A percentile compares a stretch with the other conserved stretches of the same genome.
These are phyloP conservation scores for Drosophila fungiperda DNA, from an alignment of 2,888 invertebrate genomes.

Conservation along the genomic window DNA sequence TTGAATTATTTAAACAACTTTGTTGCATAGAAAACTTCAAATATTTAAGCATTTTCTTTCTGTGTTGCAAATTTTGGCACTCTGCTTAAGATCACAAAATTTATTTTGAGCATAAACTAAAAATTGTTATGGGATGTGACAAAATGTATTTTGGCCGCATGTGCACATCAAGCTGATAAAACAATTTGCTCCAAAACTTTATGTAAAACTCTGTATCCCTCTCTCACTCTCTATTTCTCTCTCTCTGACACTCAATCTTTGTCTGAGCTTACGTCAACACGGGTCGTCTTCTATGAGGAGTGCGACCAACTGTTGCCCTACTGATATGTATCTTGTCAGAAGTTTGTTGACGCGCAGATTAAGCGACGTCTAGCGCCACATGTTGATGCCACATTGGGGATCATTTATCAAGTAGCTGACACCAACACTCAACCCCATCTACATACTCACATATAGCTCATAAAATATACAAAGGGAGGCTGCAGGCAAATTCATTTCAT, in stretches of 20 bases:
- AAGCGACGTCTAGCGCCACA: constrained; percentile 57
- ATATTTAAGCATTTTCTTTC: neutral
- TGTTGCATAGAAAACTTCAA: neutral
- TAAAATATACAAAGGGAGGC: constrained; percentile 17
- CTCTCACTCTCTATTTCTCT: neutral
- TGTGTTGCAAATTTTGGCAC: neutral
- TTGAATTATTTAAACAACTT: neutral
- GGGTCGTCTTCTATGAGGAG: constrained; percentile 24
- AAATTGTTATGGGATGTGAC: constrained; percentile 23
- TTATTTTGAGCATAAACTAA: constrained; percentile 37
- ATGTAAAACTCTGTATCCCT: neutral
- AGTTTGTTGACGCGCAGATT: constrained; percentile 77
- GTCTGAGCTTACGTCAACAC: constrained; percentile 3
- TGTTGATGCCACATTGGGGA: constrained; percentile 51
- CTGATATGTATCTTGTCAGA: constrained; percentile 77
- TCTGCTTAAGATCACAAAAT: constrained; percentile 8
- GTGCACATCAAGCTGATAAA: constrained; percentile 19
- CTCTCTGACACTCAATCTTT: neutral
- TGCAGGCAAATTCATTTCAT: constrained; percentile 34
- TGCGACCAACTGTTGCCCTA: constrained; percentile 72
- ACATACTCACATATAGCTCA: constrained; percentile 25
- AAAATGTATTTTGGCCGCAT: constrained; percentile 17
- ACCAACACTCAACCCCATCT: constrained; percentile 19
- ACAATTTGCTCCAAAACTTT: constrained; percentile 25
- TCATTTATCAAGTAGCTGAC: constrained; percentile 67